phyloP scores from a whole-genome alignment of 2,888 invertebrate genomes.

The Drosophila gaucha region DNA sequence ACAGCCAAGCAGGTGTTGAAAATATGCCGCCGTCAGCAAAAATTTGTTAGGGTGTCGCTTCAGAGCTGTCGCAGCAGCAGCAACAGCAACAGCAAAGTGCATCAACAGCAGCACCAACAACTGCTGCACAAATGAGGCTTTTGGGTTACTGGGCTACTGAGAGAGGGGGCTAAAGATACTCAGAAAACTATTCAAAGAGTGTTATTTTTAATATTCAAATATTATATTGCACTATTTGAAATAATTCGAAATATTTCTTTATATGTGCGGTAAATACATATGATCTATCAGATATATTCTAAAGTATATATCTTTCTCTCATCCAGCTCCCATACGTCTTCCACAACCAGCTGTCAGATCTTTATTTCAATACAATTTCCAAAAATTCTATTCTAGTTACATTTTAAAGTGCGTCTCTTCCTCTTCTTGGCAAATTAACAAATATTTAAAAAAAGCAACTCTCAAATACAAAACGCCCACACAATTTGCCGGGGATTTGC shows the following conservation, averaged over 20 bases:
- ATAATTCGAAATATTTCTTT: neutral
- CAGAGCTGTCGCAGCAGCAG: constrained; percentile 16
- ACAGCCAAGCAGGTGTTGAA: constrained; percentile 75
- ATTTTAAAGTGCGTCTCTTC: constrained; percentile 8
- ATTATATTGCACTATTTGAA: too few relatives aligned
- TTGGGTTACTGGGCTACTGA: constrained; percentile 62
- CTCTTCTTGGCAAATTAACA: constrained; percentile 33
- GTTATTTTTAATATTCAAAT: neutral
- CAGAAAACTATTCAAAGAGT: neutral
- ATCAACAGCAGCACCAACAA: constrained; percentile 19
- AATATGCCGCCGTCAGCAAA: constrained; percentile 71
- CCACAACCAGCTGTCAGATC: too few relatives aligned
- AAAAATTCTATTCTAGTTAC: neutral
- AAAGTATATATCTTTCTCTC: neutral
- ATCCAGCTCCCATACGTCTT: neutral
- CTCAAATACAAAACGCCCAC: constrained; percentile 41
- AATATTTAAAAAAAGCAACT: constrained; percentile 32
- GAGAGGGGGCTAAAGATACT: neutral
- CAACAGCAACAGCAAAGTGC: constrained; percentile 25
- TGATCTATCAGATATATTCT: too few relatives aligned
- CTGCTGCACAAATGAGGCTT: constrained; percentile 55
- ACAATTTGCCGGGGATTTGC: constrained; percentile 33
- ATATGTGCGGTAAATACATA: too few relatives aligned
- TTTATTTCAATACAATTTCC: neutral
- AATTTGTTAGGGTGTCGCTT: constrained; percentile 59